Evolutionary conservation across 2,888 invertebrate genomes (phyloP), one percentile per base, ranked within the genome.

Genomic region (Ceramica pisi): DNA sequence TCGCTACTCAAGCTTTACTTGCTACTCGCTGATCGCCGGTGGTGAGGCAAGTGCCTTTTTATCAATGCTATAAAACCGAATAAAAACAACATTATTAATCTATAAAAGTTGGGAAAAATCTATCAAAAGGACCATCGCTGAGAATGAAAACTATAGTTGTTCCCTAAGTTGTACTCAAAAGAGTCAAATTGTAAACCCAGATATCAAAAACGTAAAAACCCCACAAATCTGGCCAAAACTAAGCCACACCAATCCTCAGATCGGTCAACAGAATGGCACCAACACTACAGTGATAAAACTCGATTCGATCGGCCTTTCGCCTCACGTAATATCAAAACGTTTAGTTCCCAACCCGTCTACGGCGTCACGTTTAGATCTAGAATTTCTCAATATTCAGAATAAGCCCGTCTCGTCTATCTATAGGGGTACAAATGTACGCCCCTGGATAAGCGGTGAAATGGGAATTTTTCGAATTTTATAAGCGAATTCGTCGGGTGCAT

Each of bases 351-450:
- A 81, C 82, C 83, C 84, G 79, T 87, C 86, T 81, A 78, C 78
- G 66, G 76, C 81, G 75, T 92, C 94, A 92, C 92, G 92, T 93
- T 73, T 80, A 79, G 87, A 87, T 87, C 90, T 91, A 87, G 89
- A 91, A 90, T 89, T 92, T 89, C 87, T 87, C 90, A 90, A 92
- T 92, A 92, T 88, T 90, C 90, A 85, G 88, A 87, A 90, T 92
- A 90, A 91, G 89, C 81, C 86, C 84, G 38, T 7, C 38, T 46
- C 84, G 38, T 21, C 57, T 46, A 71, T 75, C 46, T 71, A 83
- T 59, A 65, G 10, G 1, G 8, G 19, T 69, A 80, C 74, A 78
- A 82, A 75, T 83, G 64, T 85, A 63, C 77, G 75, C 48, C 63
- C 60, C 31, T 51, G 71, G 65, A 72, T 84, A 66, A 80, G 82